Conservation (phyloP, 2,888 invertebrate species). For the Cyrtodaria siliqua region DNA sequence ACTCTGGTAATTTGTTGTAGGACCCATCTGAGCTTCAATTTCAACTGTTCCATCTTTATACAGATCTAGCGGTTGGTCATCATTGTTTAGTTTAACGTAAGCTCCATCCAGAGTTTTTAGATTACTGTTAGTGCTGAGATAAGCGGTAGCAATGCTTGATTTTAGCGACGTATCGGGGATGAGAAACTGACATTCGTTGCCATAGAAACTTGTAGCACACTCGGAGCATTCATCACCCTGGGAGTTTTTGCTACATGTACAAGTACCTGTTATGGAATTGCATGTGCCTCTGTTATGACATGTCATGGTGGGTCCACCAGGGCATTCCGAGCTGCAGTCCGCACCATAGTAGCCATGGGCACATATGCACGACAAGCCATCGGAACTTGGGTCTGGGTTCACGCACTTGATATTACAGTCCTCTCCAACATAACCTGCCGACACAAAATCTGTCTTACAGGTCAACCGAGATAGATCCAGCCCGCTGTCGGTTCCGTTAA, state of each 20-base stretch:
- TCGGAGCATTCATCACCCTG: conserved; percentile 61
- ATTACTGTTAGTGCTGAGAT: conserved; percentile 63
- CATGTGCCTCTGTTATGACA: conserved; percentile 70
- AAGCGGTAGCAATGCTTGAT: conserved; percentile 18
- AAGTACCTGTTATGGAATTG: conserved; percentile 58
- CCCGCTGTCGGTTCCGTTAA: not conserved
- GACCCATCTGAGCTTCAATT: conserved; percentile 47
- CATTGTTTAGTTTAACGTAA: conserved; percentile 50
- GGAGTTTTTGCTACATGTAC: conserved; percentile 66
- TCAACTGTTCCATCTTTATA: conserved; percentile 28
- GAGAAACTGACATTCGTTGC: conserved; percentile 65
- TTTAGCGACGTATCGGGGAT: conserved; percentile 30
- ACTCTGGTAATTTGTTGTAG: conserved; percentile 31
- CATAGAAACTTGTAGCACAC: conserved; percentile 66
- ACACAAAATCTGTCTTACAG: conserved; percentile 13
- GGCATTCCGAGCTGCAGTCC: conserved; percentile 63
- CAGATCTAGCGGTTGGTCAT: conserved; percentile 31
- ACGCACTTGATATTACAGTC: conserved; percentile 47
- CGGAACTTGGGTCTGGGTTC: conserved; percentile 33
- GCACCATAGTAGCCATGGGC: conserved; percentile 69
- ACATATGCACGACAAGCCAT: conserved; percentile 58
- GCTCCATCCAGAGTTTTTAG: conserved; percentile 72
- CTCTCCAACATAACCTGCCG: conserved; percentile 46
- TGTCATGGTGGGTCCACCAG: conserved; percentile 64
- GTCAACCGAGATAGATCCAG: conserved; percentile 26